phyloP scores from a whole-genome alignment of 64 coral and sea anemone species.

The Stichodactyla mertensii region DNA sequence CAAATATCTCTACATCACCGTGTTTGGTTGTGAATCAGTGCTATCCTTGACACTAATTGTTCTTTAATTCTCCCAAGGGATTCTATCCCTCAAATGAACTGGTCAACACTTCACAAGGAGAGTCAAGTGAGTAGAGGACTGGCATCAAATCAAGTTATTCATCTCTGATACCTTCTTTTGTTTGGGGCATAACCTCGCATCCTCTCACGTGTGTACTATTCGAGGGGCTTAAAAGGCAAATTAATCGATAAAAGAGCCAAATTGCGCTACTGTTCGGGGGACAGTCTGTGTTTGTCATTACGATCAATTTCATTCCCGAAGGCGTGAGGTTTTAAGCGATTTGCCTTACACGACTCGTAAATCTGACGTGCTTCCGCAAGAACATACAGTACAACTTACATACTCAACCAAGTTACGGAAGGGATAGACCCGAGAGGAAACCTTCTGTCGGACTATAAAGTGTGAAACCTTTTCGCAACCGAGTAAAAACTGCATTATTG shows the following conservation, averaged over 20 bases:
- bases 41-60: constrained; percentile 53
- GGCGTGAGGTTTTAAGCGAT: constrained; percentile 20
- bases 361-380: constrained; percentile 3
- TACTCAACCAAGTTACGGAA: not conserved
- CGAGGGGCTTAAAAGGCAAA: not conserved
- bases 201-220: not conserved
- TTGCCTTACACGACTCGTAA: not conserved
- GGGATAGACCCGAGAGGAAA: not conserved
- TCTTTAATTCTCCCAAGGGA: constrained; percentile 44
- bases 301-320: constrained; percentile 10
- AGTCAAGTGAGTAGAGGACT: not conserved
- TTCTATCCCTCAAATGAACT: constrained; percentile 24
- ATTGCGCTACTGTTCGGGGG: not conserved
- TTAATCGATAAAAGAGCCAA: not conserved
- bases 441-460: not conserved
- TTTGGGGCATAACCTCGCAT: not conserved
- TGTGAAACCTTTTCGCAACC: constrained; percentile 12
- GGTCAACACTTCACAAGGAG: constrained; percentile 29
- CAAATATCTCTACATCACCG: not conserved
- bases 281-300: constrained; percentile 10
- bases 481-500: not conserved
- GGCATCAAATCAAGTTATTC: not conserved
- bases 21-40: not conserved
- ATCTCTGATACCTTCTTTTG: constrained; percentile 8
- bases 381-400: not conserved